Conservation (phyloP, 37 sponge, comb jelly and placozoan genomes). For the Agelas oroides region DNA sequence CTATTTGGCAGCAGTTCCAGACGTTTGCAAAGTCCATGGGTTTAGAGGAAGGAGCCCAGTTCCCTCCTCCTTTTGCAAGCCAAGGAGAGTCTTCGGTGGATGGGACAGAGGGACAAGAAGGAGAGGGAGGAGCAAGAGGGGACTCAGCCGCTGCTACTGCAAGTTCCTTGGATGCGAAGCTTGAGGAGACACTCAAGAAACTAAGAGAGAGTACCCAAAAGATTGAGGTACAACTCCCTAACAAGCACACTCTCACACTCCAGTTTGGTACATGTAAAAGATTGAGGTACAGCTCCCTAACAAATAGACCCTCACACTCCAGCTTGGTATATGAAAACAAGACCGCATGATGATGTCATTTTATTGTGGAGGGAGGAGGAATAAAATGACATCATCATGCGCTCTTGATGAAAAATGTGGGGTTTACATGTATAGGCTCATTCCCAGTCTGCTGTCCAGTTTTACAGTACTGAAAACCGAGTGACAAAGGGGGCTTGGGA, state of each 20-base stretch:
- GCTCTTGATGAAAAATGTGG: too few relatives aligned
- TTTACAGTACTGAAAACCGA: too few relatives aligned
- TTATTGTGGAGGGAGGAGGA: too few relatives aligned
- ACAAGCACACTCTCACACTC: too few relatives aligned
- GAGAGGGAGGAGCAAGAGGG: background rate
- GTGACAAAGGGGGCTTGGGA: too few relatives aligned
- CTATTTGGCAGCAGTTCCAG: constrained; percentile 75
- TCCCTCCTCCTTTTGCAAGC: constrained; percentile 3
- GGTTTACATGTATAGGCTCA: too few relatives aligned
- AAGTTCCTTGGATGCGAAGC: constrained; percentile 19
- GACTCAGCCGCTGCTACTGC: background rate
- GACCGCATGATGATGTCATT: too few relatives aligned
- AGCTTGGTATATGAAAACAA: too few relatives aligned
- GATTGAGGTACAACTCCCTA: background rate
- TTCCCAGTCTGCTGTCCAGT: too few relatives aligned
- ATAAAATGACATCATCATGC: too few relatives aligned
- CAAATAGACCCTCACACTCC: too few relatives aligned
- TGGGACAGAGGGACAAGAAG: constrained; percentile 15
- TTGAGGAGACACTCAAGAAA: constrained; percentile 65
- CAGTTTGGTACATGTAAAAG: too few relatives aligned
- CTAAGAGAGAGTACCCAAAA: constrained; percentile 36
- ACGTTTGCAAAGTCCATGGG: constrained; percentile 36
- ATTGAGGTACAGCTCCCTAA: background rate
- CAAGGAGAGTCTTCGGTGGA: constrained; percentile 20
- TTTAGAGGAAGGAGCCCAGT: background rate